Base-by-base conservation (phyloP, 2,113 vertebrate genomes). In the Periophthalmodon schlosseri region DNA sequence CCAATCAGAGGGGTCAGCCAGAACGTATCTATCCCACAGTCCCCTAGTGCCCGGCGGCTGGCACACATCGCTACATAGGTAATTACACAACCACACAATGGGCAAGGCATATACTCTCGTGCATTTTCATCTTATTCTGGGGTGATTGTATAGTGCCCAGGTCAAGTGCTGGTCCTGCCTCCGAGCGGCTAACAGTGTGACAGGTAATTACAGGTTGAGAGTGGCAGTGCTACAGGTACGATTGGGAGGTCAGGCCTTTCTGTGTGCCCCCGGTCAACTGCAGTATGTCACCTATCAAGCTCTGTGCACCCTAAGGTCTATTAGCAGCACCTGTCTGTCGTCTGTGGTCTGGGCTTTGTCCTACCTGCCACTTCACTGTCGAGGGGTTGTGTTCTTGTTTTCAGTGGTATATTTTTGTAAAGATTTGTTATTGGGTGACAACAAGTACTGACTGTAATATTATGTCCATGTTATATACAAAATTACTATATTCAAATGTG, bases 1-100 rank as follows among this genome's bases (percentile, higher is more conserved):
- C 90, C 91, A 93, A 93, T 94, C 91, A 93, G 79, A 79, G 79
- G 87, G 92, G 91, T 91, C 78, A 34, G 70, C 5, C 74, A 61
- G 78, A 75, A 81, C 67, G 65, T 87, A 88, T 87, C 89, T 80
- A 78, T 86, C 77, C 87, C 77, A 75, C 76, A 73, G 81, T 84
- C 84, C 84, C 84, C 85, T 61, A 80, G 83, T 79, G 86, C 80
- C 56, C 49, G 24, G 47, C 72, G 24, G 74, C 18, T 72, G 60
- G 72, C 34, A 91, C 76, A 20, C 61, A 80, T 68, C 83, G 75
- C 46, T 56, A 78, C 84, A 76, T 49, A 81, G 76, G 71, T 76
- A 85, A 69, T 63, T 63, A 63, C 60, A 63, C 28, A 63, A 28
- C 5, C 28, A 15, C 28, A 63, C 60, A 63, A 63, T 63, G 60